Conservation (phyloP, 2,113 vertebrate species). For the Bombycilla garrulus region DNA sequence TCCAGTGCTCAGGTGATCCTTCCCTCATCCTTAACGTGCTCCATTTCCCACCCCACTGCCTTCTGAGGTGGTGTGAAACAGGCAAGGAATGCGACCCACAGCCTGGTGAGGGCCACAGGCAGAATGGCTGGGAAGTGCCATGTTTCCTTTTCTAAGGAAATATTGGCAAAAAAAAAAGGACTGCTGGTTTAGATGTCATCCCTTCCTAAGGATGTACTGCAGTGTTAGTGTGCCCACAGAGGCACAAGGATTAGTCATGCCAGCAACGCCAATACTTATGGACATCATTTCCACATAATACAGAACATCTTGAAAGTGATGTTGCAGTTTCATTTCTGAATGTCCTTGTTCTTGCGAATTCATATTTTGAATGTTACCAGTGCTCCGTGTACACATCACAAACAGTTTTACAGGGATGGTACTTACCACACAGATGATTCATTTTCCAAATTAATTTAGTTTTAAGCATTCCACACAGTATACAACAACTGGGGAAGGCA, state of each 20-base stretch:
- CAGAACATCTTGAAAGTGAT: not conserved
- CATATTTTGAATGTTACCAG: not conserved
- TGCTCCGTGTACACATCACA: not conserved
- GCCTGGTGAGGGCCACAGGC: rapidly evolving
- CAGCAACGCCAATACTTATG: rapidly evolving
- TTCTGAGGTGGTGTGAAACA: rapidly evolving
- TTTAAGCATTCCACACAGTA: not conserved
- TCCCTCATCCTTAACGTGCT: not conserved
- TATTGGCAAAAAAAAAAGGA: not conserved
- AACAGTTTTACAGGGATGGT: not conserved
- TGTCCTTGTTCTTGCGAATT: not conserved
- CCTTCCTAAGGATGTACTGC: not conserved
- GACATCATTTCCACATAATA: not conserved
- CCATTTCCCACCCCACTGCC: rapidly evolving
- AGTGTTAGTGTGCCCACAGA: not conserved
- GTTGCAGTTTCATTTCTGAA: not conserved
- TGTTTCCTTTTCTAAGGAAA: not conserved
- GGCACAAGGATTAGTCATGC: not conserved
- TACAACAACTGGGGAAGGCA: not conserved
- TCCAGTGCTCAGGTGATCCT: not conserved
- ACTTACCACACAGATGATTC: not conserved
- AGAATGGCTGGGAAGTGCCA: rapidly evolving
- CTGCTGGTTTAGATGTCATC: not conserved
- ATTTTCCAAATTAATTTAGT: not conserved
- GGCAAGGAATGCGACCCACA: rapidly evolving